These are phyloP conservation scores for Seira sanloemensis DNA, from an alignment of 2,888 invertebrate species.

Conservation along the genomic window DNA sequence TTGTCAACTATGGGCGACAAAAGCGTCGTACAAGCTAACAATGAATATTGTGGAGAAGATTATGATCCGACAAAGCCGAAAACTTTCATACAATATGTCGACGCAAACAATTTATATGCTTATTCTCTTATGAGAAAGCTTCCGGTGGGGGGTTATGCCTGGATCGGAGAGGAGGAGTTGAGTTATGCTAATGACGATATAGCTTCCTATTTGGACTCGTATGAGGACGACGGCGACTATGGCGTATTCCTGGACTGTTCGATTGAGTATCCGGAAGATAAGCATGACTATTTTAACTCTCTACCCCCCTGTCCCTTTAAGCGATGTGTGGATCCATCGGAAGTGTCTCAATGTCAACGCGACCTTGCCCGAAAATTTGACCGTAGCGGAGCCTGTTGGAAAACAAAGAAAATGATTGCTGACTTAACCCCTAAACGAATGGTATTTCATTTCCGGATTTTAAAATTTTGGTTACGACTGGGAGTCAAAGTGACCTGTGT, in stretches of 20 bases:
- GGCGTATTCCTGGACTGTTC: constrained; percentile 24
- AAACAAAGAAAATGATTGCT: constrained; percentile 36
- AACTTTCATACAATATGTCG: constrained; percentile 27
- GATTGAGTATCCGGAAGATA: neutral
- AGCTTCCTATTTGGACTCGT: neutral
- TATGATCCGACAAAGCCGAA: constrained; percentile 24
- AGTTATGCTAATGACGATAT: neutral
- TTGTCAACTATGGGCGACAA: constrained; percentile 20
- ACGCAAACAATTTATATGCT: constrained; percentile 59
- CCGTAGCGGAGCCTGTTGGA: neutral
- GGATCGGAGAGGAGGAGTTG: neutral
- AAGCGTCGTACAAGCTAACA: constrained; percentile 34
- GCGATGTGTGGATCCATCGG: neutral
- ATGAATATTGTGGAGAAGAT: constrained; percentile 3
- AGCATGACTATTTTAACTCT: constrained; percentile 38
- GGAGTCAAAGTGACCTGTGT: constrained; percentile 42
- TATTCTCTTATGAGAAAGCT: neutral
- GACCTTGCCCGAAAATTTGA: neutral
- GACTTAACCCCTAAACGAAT: constrained; percentile 11
- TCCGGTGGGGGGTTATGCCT: constrained; percentile 24
- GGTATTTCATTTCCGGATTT: constrained; percentile 33
- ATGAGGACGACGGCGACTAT: neutral
- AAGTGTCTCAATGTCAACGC: neutral
- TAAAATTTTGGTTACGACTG: constrained; percentile 30
- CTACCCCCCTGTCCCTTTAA: constrained; percentile 33